Evolutionary conservation across 1,140 invertebrate genomes (phyloP).

Genomic region (Grapholita molesta): DNA sequence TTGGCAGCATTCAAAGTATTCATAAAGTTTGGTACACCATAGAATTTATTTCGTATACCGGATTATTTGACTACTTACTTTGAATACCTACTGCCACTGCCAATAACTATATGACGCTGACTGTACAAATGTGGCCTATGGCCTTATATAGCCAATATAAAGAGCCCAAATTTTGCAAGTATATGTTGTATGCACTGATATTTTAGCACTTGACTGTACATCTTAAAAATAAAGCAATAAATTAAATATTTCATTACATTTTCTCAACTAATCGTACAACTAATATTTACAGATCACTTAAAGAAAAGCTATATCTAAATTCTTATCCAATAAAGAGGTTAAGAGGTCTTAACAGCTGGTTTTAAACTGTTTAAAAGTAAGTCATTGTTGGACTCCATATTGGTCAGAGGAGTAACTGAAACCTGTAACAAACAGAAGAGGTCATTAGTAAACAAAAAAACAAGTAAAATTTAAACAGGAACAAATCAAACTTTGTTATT

Average conservation of each 20-base stretch:
- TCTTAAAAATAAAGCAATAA: neutral
- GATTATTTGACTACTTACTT: no score
- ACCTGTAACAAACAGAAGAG: neutral
- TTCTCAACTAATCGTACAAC: neutral
- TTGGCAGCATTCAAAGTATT: no score
- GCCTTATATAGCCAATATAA: no score
- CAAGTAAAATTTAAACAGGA: neutral
- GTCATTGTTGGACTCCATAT: neutral
- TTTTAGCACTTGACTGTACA: no score
- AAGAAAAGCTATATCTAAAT: neutral
- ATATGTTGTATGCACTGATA: no score
- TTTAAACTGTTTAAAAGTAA: neutral
- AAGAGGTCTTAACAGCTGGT: neutral
- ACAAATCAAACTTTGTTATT: neutral
- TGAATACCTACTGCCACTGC: no score
- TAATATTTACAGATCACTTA: slow-evolving; percentile 3
- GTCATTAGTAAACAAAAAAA: neutral
- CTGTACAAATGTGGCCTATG: no score
- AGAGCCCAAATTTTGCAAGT: no score
- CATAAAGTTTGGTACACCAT: no score
- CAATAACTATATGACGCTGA: no score
- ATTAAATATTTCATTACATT: neutral
- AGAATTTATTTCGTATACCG: no score
- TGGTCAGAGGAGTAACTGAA: neutral
- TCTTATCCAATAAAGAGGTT: neutral